phyloP scores from a whole-genome alignment of 2,888 invertebrate species.

The Eumacrocentrus americanus region DNA sequence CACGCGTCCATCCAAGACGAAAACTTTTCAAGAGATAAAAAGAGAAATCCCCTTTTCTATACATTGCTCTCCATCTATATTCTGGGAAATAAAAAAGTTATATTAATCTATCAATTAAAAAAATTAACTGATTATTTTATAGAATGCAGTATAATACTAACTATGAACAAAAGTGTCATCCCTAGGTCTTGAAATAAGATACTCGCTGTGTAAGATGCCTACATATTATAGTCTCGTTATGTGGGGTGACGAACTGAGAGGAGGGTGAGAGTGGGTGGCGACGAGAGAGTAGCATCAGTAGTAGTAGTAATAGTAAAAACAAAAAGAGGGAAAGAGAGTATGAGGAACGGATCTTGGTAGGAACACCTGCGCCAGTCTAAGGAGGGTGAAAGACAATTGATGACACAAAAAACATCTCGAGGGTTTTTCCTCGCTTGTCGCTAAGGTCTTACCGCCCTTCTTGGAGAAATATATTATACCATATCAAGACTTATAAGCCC shows the following conservation, averaged over 20 bases:
- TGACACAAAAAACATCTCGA: slow-evolving; percentile 40
- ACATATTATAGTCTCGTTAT: slow-evolving; percentile 41
- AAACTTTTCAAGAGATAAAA: slow-evolving; percentile 38
- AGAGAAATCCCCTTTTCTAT: no score
- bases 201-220: slow-evolving; percentile 13
- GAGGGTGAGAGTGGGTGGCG: slow-evolving; percentile 16
- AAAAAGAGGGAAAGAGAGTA: slow-evolving; percentile 26
- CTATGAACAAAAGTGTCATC: slow-evolving; percentile 14
- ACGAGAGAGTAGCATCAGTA: slow-evolving; percentile 25
- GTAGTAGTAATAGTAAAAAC: slow-evolving; percentile 14
- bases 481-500: slow-evolving; percentile 36
- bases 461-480: slow-evolving; percentile 32
- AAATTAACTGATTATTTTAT: no score
- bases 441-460: slow-evolving; percentile 33
- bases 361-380: slow-evolving; percentile 42
- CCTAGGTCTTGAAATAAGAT: slow-evolving; percentile 17
- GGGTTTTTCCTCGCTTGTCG: slow-evolving; percentile 34
- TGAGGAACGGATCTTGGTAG: slow-evolving; percentile 35
- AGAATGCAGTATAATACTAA: no score
- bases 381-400: slow-evolving; percentile 43
- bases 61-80: no score
- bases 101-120: neutral
- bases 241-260: slow-evolving; percentile 26
- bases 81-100: no score
- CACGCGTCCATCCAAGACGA: slow-evolving; percentile 36